Base-by-base conservation (phyloP, 2,113 vertebrate species). In the Sinocyclocheilus grahami region DNA sequence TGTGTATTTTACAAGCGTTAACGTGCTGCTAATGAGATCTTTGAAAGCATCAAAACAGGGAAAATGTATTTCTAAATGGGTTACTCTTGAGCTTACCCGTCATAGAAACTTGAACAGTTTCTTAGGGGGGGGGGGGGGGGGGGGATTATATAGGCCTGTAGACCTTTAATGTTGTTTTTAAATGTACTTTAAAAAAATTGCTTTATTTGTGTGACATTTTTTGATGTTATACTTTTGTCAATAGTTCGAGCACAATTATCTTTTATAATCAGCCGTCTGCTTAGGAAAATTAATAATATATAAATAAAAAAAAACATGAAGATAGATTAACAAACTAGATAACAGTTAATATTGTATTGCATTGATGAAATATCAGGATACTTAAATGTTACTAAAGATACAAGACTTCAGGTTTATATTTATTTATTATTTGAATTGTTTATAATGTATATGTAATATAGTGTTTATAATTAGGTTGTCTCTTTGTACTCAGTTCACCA, bases 31-130 rank as follows among this genome's bases (percentile, higher is more conserved):
- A 30, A 18, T 55, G 48, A 55, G 39, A 78, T 20, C 24, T 78
- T 30, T 77, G 8, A 77, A 37, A 60, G 53, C 6, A 37, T 60
- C 53, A 78, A 60, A 60, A 39, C 16, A 13, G 16, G 30, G 18
- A 30, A 60, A 78, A 55, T 7, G 48, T 30, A 16, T 78, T 78
- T 78, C 75, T 71, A 71, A 71, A 71, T 78, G 18, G 48, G 51
- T 20, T 27, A 55, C 76, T 33, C 13, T 55, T 55, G 51, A 55
- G 10, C 20, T 78, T 12, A 78, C 20, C 10, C 30, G 53, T 79
- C 24, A 8, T 42, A 13, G 3, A 10, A 58, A 58, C 53, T 5
- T 60, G 14, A 22, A 58, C 1, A 22, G 18, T 18, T 76, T 76
- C 0, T 74, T n/a, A n/a, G n/a, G n/a, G n/a, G n/a, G n/a, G n/a